These are phyloP conservation scores for Cyanistes caeruleus DNA, from an alignment of 2,113 vertebrate genomes.

Conservation along the genomic window DNA sequence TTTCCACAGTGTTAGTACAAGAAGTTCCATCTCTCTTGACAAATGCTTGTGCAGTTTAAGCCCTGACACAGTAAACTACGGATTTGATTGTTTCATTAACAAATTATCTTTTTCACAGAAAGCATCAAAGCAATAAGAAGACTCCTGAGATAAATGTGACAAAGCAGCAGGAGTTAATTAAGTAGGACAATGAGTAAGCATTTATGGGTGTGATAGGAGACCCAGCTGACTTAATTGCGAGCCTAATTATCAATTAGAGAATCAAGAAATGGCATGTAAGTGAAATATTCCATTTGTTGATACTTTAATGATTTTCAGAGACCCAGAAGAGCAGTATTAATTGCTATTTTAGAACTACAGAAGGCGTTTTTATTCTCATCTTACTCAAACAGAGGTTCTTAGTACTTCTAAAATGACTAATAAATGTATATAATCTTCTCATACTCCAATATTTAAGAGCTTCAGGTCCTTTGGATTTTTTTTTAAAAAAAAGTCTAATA, in stretches of 20 bases:
- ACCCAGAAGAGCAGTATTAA: background rate
- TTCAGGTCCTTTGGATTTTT: background rate
- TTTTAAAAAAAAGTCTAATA: background rate
- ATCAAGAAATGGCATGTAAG: background rate
- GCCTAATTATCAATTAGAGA: conserved; percentile 33
- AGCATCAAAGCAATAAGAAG: background rate
- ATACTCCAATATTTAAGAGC: background rate
- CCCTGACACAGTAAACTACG: background rate
- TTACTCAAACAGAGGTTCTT: background rate
- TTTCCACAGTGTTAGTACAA: background rate
- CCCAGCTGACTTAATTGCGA: conserved; percentile 26
- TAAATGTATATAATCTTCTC: background rate
- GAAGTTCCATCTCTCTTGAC: background rate
- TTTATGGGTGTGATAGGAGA: background rate
- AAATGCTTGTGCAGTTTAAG: background rate
- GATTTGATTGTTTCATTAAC: conserved; percentile 9
- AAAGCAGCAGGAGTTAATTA: conserved; percentile 29
- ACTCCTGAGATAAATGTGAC: conserved; percentile 3
- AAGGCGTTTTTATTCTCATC: background rate
- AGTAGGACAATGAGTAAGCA: conserved; percentile 59
- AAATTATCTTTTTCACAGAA: background rate
- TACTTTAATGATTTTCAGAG: background rate
- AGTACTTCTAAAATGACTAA: background rate
- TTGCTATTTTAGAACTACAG: background rate
- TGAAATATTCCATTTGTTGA: background rate